phyloP scores from a whole-genome alignment of 2,113 vertebrate genomes.

The Apodemus sylvaticus region DNA sequence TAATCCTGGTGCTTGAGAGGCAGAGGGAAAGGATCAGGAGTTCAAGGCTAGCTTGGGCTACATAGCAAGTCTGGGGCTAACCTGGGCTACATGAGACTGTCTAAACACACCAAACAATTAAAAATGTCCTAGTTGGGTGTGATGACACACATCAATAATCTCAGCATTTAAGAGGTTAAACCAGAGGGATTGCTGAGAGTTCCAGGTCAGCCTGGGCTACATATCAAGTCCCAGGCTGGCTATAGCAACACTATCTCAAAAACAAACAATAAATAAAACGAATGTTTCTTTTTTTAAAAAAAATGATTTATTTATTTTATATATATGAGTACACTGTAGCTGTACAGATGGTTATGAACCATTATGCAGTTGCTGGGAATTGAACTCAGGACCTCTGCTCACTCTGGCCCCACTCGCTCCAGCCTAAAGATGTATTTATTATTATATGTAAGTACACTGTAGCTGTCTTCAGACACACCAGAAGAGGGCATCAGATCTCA shows the following conservation, averaged over 20 bases:
- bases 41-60: background rate
- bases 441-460: too few species aligned
- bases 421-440: too few species aligned
- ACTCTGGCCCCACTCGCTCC: too few species aligned
- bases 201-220: background rate
- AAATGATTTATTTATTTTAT: too few species aligned
- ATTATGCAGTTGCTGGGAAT: too few species aligned
- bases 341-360: too few species aligned
- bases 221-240: background rate
- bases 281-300: background rate
- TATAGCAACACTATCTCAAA: too few species aligned
- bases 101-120: background rate
- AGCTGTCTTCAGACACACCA: too few species aligned
- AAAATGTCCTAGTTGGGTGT: background rate
- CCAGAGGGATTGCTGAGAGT: background rate
- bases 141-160: background rate
- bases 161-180: background rate
- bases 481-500: too few species aligned
- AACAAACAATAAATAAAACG: background rate
- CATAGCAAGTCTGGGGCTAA: background rate
- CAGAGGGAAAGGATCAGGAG: background rate
- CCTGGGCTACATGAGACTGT: background rate
- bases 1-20: background rate
- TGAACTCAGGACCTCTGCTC: too few species aligned
- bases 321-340: too few species aligned